phyloP scores from a whole-genome alignment of 2,113 vertebrate genomes.

The Pedetes capensis region DNA sequence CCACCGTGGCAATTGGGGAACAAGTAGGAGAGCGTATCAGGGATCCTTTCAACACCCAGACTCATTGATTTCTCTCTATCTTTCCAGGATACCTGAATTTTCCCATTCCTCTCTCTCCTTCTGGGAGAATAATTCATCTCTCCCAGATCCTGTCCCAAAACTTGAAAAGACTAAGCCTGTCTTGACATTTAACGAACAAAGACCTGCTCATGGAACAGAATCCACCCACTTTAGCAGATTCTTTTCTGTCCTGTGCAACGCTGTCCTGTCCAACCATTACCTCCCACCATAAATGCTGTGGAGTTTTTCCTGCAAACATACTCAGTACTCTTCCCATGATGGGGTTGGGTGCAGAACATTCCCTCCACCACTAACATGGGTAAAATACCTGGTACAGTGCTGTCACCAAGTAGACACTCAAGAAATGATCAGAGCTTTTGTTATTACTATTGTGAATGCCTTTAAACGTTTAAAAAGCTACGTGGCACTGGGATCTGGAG shows the following conservation, averaged over 20 bases:
- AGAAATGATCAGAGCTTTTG: background rate
- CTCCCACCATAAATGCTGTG: background rate
- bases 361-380: background rate
- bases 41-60: background rate
- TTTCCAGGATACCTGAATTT: background rate
- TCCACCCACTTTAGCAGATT: background rate
- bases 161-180: background rate
- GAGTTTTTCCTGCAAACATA: background rate
- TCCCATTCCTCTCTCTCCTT: background rate
- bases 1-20: no score
- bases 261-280: background rate
- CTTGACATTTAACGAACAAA: background rate
- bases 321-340: background rate
- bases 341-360: background rate
- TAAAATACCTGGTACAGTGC: background rate
- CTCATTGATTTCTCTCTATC: background rate
- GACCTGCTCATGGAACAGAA: background rate
- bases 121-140: background rate
- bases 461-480: conserved; percentile 26
- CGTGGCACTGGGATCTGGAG: background rate
- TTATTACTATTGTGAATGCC: background rate
- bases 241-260: background rate
- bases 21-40: no score
- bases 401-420: background rate
- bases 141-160: background rate